These are phyloP conservation scores for Neolamprologus falcicula DNA, from an alignment of 2,113 vertebrate species.

Conservation along the genomic window DNA sequence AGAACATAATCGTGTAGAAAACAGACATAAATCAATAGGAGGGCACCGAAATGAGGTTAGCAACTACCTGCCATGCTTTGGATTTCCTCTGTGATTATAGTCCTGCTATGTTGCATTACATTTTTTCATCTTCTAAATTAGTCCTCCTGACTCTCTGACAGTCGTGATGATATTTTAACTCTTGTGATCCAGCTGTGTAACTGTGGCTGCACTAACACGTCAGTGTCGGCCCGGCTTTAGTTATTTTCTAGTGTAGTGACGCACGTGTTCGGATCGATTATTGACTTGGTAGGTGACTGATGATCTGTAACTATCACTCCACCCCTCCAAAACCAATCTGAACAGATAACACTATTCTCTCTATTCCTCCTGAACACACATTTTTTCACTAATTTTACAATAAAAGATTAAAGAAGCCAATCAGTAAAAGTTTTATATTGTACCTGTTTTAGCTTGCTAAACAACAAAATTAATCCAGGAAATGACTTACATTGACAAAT, in stretches of 20 bases:
- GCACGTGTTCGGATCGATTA: neutral
- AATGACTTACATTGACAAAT: neutral
- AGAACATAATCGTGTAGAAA: neutral
- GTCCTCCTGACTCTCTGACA: neutral
- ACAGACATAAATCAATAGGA: neutral
- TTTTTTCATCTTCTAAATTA: neutral
- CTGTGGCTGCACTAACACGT: neutral
- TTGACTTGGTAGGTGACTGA: conserved; percentile 9
- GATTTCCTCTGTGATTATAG: neutral
- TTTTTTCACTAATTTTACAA: neutral
- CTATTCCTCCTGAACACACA: neutral
- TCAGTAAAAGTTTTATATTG: neutral
- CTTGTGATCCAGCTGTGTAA: neutral
- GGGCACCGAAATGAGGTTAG: neutral
- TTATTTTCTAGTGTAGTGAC: neutral
- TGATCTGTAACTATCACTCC: neutral
- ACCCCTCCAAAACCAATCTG: neutral
- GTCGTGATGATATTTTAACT: neutral
- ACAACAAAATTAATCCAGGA: neutral
- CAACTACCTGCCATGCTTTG: neutral
- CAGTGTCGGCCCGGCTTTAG: neutral
- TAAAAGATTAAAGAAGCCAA: neutral
- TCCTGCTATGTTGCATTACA: neutral
- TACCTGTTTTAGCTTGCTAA: neutral
- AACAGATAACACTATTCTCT: neutral